Evolutionary conservation across 2,113 vertebrate genomes (phyloP).

Genomic region (Alces alces): DNA sequence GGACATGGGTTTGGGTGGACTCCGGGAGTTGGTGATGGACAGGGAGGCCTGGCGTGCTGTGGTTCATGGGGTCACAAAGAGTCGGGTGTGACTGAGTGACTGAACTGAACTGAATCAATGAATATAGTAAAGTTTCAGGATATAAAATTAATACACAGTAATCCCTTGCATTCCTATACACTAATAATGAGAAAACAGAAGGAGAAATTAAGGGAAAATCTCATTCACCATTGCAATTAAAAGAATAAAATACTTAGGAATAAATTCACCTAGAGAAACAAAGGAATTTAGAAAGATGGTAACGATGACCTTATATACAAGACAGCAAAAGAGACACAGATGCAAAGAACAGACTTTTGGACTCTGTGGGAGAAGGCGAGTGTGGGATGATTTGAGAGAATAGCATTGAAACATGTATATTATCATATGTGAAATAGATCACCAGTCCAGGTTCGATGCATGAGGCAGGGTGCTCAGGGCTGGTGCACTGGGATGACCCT

Average conservation of each 20-base stretch:
- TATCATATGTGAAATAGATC: neutral
- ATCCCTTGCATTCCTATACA: neutral
- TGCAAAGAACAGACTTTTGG: neutral
- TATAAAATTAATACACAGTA: neutral
- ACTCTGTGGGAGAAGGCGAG: neutral
- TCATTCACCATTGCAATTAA: neutral
- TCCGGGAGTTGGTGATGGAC: no score
- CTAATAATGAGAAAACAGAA: neutral
- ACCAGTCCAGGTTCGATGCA: neutral
- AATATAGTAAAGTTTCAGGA: neutral
- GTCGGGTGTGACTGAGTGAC: rapidly evolving
- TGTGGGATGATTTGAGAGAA: neutral
- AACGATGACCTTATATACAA: neutral
- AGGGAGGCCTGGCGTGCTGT: neutral
- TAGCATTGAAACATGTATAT: neutral
- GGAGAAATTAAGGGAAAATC: neutral
- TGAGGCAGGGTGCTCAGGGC: neutral
- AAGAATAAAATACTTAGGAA: neutral
- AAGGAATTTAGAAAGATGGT: neutral
- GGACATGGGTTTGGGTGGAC: neutral
- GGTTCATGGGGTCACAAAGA: neutral
- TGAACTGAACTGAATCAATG: neutral
- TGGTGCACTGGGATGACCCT: neutral
- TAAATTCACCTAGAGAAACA: neutral
- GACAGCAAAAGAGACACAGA: neutral